Evolutionary conservation across 2,888 invertebrate species (phyloP).

Genomic region (Acanthosepion pharaonis): DNA sequence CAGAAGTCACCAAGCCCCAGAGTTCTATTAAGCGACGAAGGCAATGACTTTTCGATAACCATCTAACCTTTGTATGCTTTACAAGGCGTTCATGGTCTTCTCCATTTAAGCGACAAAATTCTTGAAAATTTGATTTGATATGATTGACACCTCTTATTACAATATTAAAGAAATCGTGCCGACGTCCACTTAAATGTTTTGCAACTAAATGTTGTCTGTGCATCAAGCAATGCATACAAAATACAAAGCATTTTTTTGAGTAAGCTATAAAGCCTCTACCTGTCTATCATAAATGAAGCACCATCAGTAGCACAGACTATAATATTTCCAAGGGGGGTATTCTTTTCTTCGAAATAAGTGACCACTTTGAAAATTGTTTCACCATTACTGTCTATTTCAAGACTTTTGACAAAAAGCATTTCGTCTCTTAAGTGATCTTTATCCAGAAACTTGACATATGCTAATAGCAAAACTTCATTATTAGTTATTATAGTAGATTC

Average conservation of each 20-base stretch:
- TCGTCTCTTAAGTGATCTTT: neutral
- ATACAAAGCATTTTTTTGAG: neutral
- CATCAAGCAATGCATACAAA: neutral
- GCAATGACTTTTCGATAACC: neutral
- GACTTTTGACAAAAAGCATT: neutral
- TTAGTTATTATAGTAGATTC: too few species aligned
- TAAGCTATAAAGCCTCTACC: neutral
- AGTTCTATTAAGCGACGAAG: neutral
- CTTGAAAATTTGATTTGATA: neutral
- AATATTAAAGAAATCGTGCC: neutral
- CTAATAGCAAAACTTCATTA: neutral
- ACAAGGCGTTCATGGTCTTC: neutral
- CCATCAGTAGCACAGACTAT: neutral
- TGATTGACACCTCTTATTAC: neutral
- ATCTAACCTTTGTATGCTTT: neutral
- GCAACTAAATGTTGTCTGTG: neutral
- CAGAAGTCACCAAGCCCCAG: too few species aligned
- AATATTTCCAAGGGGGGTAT: neutral
- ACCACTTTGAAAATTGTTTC: slow-evolving; percentile 34
- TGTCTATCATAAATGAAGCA: neutral
- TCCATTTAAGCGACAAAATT: neutral
- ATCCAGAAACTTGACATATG: neutral
- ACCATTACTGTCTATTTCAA: neutral
- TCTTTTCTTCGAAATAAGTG: slow-evolving; percentile 15
- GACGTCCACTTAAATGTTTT: neutral